Percentiles rank a stretch among this genome's conserved stretches.
These are phyloP conservation scores for Pyrrhia umbra DNA, from an alignment of 2,888 invertebrate species.

Conservation along the genomic window DNA sequence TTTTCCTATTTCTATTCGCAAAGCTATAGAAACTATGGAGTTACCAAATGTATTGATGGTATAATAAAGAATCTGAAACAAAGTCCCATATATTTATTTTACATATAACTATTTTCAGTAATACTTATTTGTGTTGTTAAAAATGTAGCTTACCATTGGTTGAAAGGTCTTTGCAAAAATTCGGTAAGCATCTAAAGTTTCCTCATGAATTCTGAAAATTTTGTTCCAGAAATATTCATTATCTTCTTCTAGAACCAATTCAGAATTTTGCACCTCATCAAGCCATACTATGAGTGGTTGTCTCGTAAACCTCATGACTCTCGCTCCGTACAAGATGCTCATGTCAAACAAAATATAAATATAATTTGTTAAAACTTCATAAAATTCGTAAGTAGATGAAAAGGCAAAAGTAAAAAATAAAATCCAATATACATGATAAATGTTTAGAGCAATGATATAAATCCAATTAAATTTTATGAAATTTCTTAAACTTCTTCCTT, in stretches of 20 bases:
- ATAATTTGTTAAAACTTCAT: background rate
- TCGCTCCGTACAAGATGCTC: constrained; percentile 2
- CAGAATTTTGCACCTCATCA: background rate
- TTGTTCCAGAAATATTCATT: constrained; percentile 8
- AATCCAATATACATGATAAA: background rate
- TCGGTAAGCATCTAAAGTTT: constrained; percentile 12
- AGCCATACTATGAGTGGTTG: background rate
- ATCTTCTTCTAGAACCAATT: background rate
- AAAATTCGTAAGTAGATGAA: background rate
- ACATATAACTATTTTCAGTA: no score
- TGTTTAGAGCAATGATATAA: background rate
- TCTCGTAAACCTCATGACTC: constrained; percentile 4
- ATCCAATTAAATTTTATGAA: constrained; percentile 2
- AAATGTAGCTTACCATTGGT: background rate
- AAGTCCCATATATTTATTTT: background rate
- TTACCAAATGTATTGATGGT: background rate
- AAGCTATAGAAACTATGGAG: background rate
- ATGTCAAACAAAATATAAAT: constrained; percentile 3
- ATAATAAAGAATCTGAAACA: background rate
- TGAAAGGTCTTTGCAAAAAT: background rate
- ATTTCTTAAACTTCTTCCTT: background rate
- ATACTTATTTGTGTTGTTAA: no score
- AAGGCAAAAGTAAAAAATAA: constrained; percentile 1
- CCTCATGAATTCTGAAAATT: constrained; percentile 5
- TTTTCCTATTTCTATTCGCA: background rate